phyloP scores from a whole-genome alignment of 2,113 vertebrate species.

The Larimichthys polyactis region DNA sequence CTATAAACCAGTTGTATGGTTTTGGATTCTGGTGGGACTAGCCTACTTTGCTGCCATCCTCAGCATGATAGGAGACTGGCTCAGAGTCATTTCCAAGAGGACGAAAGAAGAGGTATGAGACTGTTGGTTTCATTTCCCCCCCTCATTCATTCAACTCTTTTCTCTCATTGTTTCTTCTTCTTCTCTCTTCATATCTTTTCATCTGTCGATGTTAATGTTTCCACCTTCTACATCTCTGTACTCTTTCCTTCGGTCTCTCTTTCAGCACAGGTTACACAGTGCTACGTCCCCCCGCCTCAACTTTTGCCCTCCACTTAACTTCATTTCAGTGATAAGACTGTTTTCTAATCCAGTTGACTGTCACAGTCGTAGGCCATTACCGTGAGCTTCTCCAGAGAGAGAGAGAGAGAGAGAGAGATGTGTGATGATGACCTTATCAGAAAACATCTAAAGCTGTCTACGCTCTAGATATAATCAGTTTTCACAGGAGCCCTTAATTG shows the following conservation, averaged over 20 bases:
- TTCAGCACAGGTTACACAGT: slow-evolving; percentile 5
- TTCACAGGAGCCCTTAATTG: neutral
- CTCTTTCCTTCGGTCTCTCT: neutral
- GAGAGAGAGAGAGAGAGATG: slow-evolving; percentile 10
- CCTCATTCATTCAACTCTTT: neutral
- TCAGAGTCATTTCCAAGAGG: slow-evolving; percentile 93
- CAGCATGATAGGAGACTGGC: slow-evolving; percentile 98
- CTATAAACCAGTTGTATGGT: slow-evolving; percentile 96
- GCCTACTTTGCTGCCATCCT: slow-evolving; percentile 97
- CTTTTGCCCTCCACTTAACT: slow-evolving; percentile 66
- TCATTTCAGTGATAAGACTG: slow-evolving; percentile 56
- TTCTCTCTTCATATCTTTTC: neutral
- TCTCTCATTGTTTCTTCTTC: neutral
- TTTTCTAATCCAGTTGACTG: slow-evolving; percentile 64
- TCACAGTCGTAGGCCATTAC: slow-evolving; percentile 42
- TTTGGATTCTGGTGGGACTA: slow-evolving; percentile 96
- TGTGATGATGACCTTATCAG: slow-evolving; percentile 2
- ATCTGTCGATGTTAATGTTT: neutral
- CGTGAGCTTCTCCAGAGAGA: slow-evolving; percentile 50
- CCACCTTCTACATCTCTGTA: neutral
- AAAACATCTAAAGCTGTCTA: slow-evolving; percentile 11
- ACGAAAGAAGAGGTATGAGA: slow-evolving; percentile 94
- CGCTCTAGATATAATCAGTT: slow-evolving; percentile 38
- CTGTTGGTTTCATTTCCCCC: neutral
- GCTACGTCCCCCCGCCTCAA: slow-evolving; percentile 28